phyloP scores from a whole-genome alignment of 2,113 vertebrate genomes.

The Festucalex cinctus region DNA sequence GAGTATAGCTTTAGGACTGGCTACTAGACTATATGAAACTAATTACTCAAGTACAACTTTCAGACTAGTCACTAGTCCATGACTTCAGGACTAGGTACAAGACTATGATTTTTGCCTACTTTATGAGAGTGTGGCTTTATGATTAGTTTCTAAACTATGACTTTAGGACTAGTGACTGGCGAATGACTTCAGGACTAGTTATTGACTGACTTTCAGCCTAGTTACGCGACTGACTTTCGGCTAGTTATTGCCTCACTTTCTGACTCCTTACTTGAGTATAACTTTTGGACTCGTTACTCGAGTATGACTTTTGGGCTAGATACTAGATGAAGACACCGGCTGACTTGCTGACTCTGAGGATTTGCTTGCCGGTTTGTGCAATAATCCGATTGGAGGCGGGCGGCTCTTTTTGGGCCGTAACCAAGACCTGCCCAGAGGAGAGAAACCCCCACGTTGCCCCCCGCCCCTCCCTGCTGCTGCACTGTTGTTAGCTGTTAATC shows the following conservation, averaged over 20 bases:
- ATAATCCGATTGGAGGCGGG: conserved; percentile 70
- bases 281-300: background rate
- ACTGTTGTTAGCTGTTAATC: conserved; percentile 57
- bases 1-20: background rate
- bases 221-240: no score
- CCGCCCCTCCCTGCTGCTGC: conserved; percentile 9
- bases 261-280: background rate
- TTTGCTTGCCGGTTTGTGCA: conserved; percentile 66
- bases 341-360: conserved; percentile 51
- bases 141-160: background rate
- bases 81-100: no score
- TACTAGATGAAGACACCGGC: background rate
- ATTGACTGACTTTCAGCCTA: conserved; percentile 10
- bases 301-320: conserved; percentile 2
- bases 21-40: background rate
- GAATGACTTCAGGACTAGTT: no score
- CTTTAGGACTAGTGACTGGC: conserved; percentile 6
- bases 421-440: conserved; percentile 56
- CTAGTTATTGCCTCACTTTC: conserved; percentile 10
- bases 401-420: conserved; percentile 54
- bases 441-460: conserved; percentile 33
- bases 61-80: no score
- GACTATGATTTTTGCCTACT: conserved; percentile 5
- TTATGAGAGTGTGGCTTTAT: no score
- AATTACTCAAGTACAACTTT: no score